Evolutionary conservation across 2,797 vertebrate species (phyloP), one percentile per base, ranked within the genome.

Genomic region (Bovichtus diacanthus): DNA sequence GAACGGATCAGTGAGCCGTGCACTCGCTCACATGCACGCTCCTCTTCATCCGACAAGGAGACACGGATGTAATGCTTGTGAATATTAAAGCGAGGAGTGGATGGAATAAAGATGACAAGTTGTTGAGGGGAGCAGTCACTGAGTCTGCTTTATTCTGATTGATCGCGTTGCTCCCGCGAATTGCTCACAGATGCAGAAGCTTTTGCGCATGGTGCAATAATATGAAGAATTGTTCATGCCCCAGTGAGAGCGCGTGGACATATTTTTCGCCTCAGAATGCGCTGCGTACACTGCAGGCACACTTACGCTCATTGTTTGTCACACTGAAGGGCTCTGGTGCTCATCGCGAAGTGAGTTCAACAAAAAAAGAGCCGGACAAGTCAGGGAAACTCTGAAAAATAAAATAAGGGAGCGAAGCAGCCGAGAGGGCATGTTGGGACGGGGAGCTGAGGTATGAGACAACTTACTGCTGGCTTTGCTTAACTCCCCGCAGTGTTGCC

Each of bases 101-200:
- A 83, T 82, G 70, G 83, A 87, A 88, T 84, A 65, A 82, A 85
- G 73, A 84, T 81, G 84, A 88, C 56, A 85, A 73, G 82, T 82
- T 78, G 70, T 74, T 77, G 55, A 82, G 68, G 29, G 58, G 69
- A 61, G 51, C 67, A 59, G 74, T 84, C 64, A 85, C 51, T 23
- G 65, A 44, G 50, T 71, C 62, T 70, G 56, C 80, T 81, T 82
- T 69, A 69, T 82, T 82, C 76, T 86, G 84, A 91, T 41, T 86
- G 83, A 88, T 86, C 78, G 72, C 78, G 76, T 68, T 18, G 54
- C 5, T 31, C 23, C 49, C 46, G 6, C 18, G 18, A n/a, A 66
- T 81, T 80, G 58, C 68, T 87, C 82, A 84, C 71, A 72, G 68
- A 85, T 29, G 75, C 68, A 44, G 68, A 63, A 64, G 62, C 58